Evolutionary conservation across 2,113 vertebrate species (phyloP), one percentile per base, ranked within the genome.

Genomic region (Pachycephala philippinensis): DNA sequence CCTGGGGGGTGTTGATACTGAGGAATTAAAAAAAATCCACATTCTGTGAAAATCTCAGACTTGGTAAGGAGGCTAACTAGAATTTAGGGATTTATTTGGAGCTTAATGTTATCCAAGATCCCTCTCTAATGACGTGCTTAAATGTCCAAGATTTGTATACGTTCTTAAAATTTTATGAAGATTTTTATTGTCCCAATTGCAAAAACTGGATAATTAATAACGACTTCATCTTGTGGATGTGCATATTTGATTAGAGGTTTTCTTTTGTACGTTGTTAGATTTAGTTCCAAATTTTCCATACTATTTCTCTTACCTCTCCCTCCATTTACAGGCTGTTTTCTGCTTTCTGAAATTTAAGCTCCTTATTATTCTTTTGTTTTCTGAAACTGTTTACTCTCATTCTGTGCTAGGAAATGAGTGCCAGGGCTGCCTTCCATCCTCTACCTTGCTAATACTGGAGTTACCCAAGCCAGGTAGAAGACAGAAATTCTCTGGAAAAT

Each of bases 71-170:
- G 52, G 52, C 21, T 22, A 53, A 60, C 8, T 16, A 30, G 70
- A 72, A 61, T 22, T 72, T 15, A 23, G 13, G 49, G 65, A 3
- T 77, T 89, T 50, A 52, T 54, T 84, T 89, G 11, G 0, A 2
- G 9, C 26, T 70, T 66, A 18, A 35, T 27, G 7, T 54, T 77
- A 54, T 42, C 14, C 37, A 57, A 61, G 30, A 6, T 72, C 5
- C 17, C 9, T 86, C 13, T 74, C 23, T 66, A 56, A 56, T 11
- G 24, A 61, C 21, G 1, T 81, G 14, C 33, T 87, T 49, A 54
- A 35, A 49, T 30, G 11, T 26, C 14, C 35, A 64, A 47, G 33
- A 39, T 40, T 61, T 88, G 9, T 37, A n/a, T 0, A 0, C 16
- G 20, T 39, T 61, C 2, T n/a, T 90, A 37, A 85, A 28, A 54